Conservation (phyloP, 2,797 vertebrate genomes). For the Tarsius wallacei region DNA sequence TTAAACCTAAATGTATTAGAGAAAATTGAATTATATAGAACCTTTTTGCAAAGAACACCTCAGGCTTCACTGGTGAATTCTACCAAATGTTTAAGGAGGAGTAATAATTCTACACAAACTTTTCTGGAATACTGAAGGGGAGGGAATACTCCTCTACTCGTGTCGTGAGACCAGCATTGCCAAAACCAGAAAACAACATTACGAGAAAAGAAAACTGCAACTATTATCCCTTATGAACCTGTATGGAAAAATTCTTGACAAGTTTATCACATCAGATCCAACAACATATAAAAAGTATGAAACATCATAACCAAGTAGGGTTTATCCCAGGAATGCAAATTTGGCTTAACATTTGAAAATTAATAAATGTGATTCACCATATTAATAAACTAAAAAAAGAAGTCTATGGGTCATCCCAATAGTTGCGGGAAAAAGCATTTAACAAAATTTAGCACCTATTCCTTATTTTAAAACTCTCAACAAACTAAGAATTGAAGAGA, state of each 20-base stretch:
- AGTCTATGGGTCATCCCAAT: no score
- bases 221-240: background rate
- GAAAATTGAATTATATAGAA: background rate
- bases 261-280: background rate
- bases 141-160: background rate
- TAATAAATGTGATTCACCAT: background rate
- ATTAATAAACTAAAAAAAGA: background rate
- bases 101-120: background rate
- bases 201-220: background rate
- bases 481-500: no score
- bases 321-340: background rate
- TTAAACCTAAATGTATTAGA: background rate
- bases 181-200: constrained; percentile 1
- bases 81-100: background rate
- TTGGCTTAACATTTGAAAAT: constrained; percentile 3
- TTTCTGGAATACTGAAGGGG: background rate
- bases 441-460: no score
- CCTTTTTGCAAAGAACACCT: background rate
- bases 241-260: background rate
- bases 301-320: background rate
- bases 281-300: background rate
- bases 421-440: no score
- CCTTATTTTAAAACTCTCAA: no score
- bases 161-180: background rate
- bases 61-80: background rate